Evolutionary conservation across 1,140 invertebrate genomes (phyloP).

Genomic region (Idris sp.): DNA sequence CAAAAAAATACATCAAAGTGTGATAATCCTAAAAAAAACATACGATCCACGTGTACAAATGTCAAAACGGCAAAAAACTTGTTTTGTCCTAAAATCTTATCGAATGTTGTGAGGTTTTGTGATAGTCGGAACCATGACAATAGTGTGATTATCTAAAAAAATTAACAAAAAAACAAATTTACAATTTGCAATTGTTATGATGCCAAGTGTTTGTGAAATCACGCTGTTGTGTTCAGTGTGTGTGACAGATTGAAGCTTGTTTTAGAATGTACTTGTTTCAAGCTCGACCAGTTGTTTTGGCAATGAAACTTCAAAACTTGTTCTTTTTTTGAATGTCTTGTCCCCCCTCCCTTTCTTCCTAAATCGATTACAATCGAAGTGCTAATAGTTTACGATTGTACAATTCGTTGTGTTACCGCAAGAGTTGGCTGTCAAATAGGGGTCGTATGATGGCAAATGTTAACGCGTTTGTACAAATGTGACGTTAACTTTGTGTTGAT

Average conservation of each 20-base stretch:
- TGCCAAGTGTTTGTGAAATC: too few relatives aligned
- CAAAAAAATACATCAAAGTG: constrained; percentile 26
- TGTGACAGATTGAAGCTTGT: constrained; percentile 64
- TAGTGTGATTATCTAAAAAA: too few relatives aligned
- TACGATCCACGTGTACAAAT: constrained; percentile 27
- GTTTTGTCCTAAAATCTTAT: too few relatives aligned
- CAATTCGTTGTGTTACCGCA: constrained; percentile 50
- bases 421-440: constrained; percentile 8
- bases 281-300: too few relatives aligned
- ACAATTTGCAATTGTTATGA: too few relatives aligned
- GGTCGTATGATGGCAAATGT: constrained; percentile 9
- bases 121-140: background rate
- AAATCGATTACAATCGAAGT: constrained; percentile 42
- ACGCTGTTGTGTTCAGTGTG: constrained; percentile 72
- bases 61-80: constrained; percentile 18
- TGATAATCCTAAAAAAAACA: constrained; percentile 21
- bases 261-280: too few relatives aligned
- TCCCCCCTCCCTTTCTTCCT: too few relatives aligned
- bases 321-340: background rate
- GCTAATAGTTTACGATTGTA: constrained; percentile 21
- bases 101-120: constrained; percentile 15
- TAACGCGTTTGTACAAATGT: constrained; percentile 31
- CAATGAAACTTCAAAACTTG: too few relatives aligned
- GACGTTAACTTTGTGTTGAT: constrained; percentile 17
- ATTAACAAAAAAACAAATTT: too few relatives aligned